Evolutionary conservation across 1,140 invertebrate species (phyloP), one percentile per base, ranked within the genome.

Genomic region (Dendroctonus valens): DNA sequence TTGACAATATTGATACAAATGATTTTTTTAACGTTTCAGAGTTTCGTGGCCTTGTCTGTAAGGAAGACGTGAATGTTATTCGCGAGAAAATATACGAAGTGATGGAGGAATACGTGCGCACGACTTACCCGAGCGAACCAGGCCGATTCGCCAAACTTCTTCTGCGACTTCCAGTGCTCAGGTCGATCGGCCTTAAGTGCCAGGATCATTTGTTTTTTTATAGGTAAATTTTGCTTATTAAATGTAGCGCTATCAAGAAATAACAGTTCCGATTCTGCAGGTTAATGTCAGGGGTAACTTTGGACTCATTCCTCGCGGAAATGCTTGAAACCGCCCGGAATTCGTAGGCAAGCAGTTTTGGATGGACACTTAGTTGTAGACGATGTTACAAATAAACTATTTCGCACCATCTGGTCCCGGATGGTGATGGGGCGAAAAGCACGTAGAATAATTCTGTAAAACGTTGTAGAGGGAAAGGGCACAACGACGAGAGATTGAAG

Each of bases 121-220:
- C 87, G 5, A 87, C 87, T 60, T 93, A 94, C 82, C 89, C 94
- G 7, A 88, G 91, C 12, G 96, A 99, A 76, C 89, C 94, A 39
- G 94, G 94, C 6, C 85, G 97, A 38, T 99, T 98, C 80, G 94
- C 96, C 15, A 96, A 98, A 77, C 81, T 99, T 6, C 81, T 98
- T 62, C 81, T 99, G 51, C 89, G 97, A 65, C 82, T 99, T 74
- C 97, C 97, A 3, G 92, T 96, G 3, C 84, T 99, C 14, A 86
- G 96, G 55, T 97, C 95, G 63, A 98, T 98, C 75, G 96, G 93
- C 40, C 85, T 98, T 12, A 98, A 98, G 81, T 97, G 96, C 81
- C 83, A 93, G 72, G 95, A 98, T 78, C 93, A 97, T 81, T 83
- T 98, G 49, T 98, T 97, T 83, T 96, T 95, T 83, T 96, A 95